Percentiles rank a stretch among this genome's conserved stretches.
Evolutionary conservation across 2,888 invertebrate genomes (phyloP).

Genomic region (Ernsta delagoae): DNA sequence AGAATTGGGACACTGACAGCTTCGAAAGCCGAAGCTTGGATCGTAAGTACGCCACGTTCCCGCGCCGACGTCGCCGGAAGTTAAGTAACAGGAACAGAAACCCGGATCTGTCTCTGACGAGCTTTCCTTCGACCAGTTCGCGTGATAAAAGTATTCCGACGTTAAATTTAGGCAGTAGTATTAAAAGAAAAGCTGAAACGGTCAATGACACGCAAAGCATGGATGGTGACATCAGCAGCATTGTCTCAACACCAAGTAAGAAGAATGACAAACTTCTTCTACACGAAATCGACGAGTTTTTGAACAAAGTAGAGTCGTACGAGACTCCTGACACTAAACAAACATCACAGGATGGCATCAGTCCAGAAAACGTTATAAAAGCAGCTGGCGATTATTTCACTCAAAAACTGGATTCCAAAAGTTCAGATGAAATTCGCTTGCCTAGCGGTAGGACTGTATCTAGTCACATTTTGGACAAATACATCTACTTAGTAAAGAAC

Average conservation of each 20-base stretch:
- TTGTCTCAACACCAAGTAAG: conserved; percentile 75
- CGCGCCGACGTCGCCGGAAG: conserved; percentile 69
- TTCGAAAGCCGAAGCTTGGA: conserved; percentile 63
- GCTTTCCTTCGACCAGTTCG: conserved; percentile 58
- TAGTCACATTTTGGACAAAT: conserved; percentile 70
- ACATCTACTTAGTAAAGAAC: conserved; percentile 76
- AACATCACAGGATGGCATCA: conserved; percentile 53
- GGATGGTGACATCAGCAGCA: conserved; percentile 79
- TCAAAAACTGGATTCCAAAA: conserved; percentile 63
- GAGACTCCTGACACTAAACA: conserved; percentile 68
- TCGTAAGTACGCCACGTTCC: conserved; percentile 72
- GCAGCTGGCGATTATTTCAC: conserved; percentile 72
- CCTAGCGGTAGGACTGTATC: conserved; percentile 69
- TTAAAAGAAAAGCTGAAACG: conserved; percentile 40
- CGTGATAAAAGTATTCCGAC: conserved; percentile 49
- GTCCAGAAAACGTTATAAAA: conserved; percentile 70
- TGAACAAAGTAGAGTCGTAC: conserved; percentile 75
- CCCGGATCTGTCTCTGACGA: conserved; percentile 63
- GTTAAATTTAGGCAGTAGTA: conserved; percentile 49
- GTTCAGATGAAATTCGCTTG: conserved; percentile 57
- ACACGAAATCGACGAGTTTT: conserved; percentile 79
- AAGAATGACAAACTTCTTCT: conserved; percentile 74
- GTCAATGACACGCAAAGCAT: conserved; percentile 67
- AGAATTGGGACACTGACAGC: conserved; percentile 65
- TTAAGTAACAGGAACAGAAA: conserved; percentile 49